phyloP scores from a whole-genome alignment of 2,113 vertebrate genomes.

The Brachypodius melanocephalos region DNA sequence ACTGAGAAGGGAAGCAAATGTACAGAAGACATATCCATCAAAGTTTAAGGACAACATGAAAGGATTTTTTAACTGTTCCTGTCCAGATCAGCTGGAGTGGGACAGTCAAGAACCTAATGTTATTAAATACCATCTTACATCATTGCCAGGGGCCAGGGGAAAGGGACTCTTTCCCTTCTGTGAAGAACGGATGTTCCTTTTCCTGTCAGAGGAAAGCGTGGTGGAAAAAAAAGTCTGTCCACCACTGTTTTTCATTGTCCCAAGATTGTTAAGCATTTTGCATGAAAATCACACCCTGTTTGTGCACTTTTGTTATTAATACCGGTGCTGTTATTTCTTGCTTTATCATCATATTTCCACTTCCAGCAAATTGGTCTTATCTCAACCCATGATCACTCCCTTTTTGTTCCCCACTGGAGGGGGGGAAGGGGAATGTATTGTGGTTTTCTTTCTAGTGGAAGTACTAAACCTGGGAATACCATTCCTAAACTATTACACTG shows the following conservation, averaged over 20 bases:
- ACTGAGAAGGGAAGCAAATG: neutral
- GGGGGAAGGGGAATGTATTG: neutral
- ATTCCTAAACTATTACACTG: neutral
- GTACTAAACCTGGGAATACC: neutral
- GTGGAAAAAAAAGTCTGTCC: neutral
- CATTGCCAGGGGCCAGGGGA: neutral
- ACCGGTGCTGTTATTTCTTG: neutral
- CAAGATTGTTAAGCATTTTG: neutral
- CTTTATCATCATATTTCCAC: neutral
- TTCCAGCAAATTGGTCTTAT: neutral
- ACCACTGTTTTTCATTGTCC: neutral
- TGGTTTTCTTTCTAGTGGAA: neutral
- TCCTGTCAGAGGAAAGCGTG: neutral
- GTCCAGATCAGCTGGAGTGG: neutral
- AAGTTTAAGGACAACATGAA: neutral
- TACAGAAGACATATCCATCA: neutral
- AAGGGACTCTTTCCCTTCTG: neutral
- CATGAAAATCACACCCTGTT: neutral
- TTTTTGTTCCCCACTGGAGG: rapidly evolving
- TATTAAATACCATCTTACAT: no score
- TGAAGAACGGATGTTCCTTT: neutral
- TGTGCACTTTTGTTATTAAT: neutral
- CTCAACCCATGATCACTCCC: neutral
- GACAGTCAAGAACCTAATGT: no score
- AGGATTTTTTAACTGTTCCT: neutral